A percentile compares a stretch with the other conserved stretches of the same genome.
Evolutionary conservation across 2,797 vertebrate genomes (phyloP).

Genomic region (Oophaga sylvatica): DNA sequence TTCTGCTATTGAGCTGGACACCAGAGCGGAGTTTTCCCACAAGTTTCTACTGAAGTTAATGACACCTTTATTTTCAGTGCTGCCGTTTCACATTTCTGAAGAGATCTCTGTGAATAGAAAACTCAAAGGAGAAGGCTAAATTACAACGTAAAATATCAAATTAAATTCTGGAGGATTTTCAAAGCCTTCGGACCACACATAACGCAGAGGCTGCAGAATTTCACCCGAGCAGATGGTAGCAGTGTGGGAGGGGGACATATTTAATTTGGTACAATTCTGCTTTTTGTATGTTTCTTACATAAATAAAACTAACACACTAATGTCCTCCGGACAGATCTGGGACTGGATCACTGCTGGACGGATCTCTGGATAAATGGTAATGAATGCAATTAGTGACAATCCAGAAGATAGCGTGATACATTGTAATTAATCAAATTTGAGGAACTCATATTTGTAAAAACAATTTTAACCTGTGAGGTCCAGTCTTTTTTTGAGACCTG

Average conservation of each 20-base stretch:
- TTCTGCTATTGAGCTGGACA: not conserved
- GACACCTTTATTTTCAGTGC: too few relatives aligned
- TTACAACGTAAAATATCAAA: slow-evolving; percentile 7
- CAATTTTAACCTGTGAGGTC: not conserved
- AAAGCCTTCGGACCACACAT: slow-evolving; percentile 1
- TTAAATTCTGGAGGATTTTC: not conserved
- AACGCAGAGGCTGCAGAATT: not conserved
- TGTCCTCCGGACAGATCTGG: not conserved
- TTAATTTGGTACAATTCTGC: not conserved
- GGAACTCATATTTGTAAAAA: not conserved
- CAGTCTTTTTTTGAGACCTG: not conserved
- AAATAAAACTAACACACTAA: not conserved
- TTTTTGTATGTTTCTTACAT: not conserved
- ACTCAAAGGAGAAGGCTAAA: not conserved
- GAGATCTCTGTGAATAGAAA: not conserved
- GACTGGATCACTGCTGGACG: not conserved
- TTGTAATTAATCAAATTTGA: not conserved
- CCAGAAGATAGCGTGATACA: not conserved
- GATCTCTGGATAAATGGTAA: not conserved
- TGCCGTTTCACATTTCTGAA: not conserved
- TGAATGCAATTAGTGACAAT: not conserved
- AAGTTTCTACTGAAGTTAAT: not conserved
- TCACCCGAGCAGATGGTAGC: not conserved
- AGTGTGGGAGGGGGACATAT: not conserved
- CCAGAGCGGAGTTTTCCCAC: not conserved